Percentiles rank a stretch among this genome's conserved stretches.
Conservation (phyloP, 1,140 invertebrate genomes). For the Epicauta chinensis region DNA sequence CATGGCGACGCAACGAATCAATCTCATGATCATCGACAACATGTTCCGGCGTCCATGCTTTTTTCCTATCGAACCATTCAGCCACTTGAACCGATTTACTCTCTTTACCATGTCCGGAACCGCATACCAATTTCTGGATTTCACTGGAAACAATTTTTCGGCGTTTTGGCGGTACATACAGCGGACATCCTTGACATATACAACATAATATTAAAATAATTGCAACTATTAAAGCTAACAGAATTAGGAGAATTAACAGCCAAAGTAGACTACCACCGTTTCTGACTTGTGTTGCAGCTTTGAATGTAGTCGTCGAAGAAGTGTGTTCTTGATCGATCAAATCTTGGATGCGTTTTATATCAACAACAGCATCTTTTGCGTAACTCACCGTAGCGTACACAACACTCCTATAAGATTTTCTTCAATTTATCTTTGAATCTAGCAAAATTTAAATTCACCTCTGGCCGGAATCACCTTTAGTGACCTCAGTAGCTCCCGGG, state of each 20-base stretch:
- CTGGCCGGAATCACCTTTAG: conserved; percentile 34
- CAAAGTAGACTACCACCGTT: conserved; percentile 51
- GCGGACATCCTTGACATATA: conserved; percentile 72
- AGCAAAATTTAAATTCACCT: conserved; percentile 33
- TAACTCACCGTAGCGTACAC: conserved; percentile 66
- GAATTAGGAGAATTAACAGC: conserved; percentile 65
- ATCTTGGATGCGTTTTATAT: conserved; percentile 56
- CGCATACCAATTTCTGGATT: conserved; percentile 24
- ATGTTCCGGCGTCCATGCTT: conserved; percentile 43
- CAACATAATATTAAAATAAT: conserved; percentile 69
- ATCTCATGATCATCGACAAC: conserved; percentile 48
- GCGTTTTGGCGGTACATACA: conserved; percentile 66
- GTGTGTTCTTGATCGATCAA: conserved; percentile 25
- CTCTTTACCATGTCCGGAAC: conserved; percentile 50
- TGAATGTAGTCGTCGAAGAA: conserved; percentile 12
- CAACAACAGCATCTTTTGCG: conserved; percentile 58
- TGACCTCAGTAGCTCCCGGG: conserved; percentile 44
- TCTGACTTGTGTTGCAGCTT: conserved; percentile 5
- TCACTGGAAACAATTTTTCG: conserved; percentile 28
- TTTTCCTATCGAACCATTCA: conserved; percentile 57
- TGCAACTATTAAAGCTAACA: conserved; percentile 64
- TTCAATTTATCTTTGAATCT: too few relatives aligned
- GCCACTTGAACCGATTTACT: conserved; percentile 60
- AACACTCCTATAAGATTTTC: conserved; percentile 67
- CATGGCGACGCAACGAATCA: conserved; percentile 65